phyloP scores from a whole-genome alignment of 2,797 vertebrate species.

The Pelochelys cantorii region DNA sequence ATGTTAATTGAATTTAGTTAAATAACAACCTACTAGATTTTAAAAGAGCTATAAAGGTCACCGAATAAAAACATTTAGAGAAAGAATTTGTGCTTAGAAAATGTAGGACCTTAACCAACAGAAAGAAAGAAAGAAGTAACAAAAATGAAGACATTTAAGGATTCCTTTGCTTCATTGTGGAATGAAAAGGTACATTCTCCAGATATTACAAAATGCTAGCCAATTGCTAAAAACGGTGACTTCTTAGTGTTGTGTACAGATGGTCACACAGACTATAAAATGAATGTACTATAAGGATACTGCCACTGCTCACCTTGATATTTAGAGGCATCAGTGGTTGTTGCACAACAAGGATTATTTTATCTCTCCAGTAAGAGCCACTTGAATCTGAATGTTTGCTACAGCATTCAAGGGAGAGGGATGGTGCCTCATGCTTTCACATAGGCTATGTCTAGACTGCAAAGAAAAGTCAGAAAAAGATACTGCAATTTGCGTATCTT shows the following conservation, averaged over 20 bases:
- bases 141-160: background rate
- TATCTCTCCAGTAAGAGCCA: background rate
- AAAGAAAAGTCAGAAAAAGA: no score
- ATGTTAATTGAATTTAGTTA: slow-evolving; percentile 38
- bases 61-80: slow-evolving; percentile 25
- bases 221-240: background rate
- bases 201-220: slow-evolving; percentile 1
- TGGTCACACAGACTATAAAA: background rate
- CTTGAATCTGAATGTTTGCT: background rate
- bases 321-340: slow-evolving; percentile 2
- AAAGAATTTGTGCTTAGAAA: background rate
- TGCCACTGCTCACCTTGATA: slow-evolving; percentile 16
- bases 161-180: background rate
- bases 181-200: slow-evolving; percentile 19
- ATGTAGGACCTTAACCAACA: background rate
- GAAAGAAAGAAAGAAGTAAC: background rate
- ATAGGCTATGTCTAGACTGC: no score
- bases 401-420: accelerated
- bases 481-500: no score
- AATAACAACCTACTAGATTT: slow-evolving; percentile 27
- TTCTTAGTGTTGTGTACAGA: background rate
- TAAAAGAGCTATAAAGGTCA: slow-evolving; percentile 23
- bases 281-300: background rate
- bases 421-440: background rate
- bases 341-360: background rate